These are phyloP conservation scores for Gouania willdenowi DNA, from an alignment of 2,797 vertebrate genomes.

Conservation along the genomic window DNA sequence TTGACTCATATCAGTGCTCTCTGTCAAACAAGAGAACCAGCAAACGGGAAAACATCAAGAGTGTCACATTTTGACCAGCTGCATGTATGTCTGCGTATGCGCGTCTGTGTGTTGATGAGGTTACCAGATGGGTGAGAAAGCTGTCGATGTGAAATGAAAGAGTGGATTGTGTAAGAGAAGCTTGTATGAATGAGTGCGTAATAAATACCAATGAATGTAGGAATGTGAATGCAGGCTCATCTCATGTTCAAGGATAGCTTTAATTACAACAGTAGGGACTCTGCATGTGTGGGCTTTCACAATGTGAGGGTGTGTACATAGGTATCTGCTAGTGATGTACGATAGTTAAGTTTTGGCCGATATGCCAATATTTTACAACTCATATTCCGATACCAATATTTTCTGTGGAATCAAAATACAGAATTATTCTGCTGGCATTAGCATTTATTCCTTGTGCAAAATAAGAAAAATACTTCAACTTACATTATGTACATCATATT, in stretches of 20 bases:
- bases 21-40: constrained; percentile 1
- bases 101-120: background rate
- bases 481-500: too few relatives aligned
- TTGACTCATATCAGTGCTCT: constrained; percentile 10
- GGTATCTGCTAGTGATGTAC: constrained; percentile 5
- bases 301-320: constrained; percentile 1
- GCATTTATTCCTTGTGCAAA: too few relatives aligned
- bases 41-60: background rate
- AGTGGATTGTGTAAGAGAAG: constrained; percentile 1
- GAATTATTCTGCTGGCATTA: too few relatives aligned
- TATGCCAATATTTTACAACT: too few relatives aligned
- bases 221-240: constrained; percentile 63
- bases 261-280: constrained; percentile 74
- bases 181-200: constrained; percentile 10
- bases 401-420: too few relatives aligned
- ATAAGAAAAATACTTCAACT: too few relatives aligned
- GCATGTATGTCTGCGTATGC: constrained; percentile 1
- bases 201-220: too few relatives aligned
- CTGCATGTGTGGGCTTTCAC: background rate
- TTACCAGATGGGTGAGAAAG: constrained; percentile 30
- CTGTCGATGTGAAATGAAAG: constrained; percentile 16
- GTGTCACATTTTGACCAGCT: background rate
- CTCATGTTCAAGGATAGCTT: constrained; percentile 75
- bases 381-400: too few relatives aligned
- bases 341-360: too few relatives aligned